Evolutionary conservation across 2,888 invertebrate species (phyloP).

Genomic region (Crepidodera aurea): DNA sequence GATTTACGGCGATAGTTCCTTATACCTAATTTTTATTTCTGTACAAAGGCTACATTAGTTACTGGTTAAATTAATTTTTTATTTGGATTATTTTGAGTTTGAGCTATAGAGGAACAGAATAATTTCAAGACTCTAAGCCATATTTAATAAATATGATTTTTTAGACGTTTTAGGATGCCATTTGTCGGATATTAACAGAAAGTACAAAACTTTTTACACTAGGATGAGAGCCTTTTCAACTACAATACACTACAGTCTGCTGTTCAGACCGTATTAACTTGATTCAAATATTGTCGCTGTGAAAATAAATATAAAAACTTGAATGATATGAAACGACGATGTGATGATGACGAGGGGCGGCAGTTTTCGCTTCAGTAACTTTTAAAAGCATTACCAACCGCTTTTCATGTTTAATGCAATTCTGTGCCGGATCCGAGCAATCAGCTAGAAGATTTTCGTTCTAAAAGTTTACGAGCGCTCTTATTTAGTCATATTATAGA

Average conservation of each 20-base stretch:
- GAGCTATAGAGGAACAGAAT: too few species aligned
- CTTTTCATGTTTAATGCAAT: constrained; percentile 61
- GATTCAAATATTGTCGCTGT: neutral
- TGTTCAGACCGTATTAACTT: neutral
- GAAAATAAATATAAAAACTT: constrained; percentile 11
- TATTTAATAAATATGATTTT: neutral
- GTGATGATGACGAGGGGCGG: constrained; percentile 32
- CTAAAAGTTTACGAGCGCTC: constrained; percentile 17
- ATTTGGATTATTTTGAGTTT: too few species aligned
- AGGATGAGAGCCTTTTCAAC: too few species aligned
- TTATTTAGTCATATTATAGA: constrained; percentile 17
- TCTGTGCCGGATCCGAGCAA: constrained; percentile 49
- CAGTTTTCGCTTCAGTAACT: constrained; percentile 57
- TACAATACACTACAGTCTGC: neutral
- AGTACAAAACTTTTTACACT: too few species aligned
- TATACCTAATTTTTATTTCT: too few species aligned
- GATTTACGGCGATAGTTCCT: too few species aligned
- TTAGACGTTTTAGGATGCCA: neutral
- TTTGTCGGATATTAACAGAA: too few species aligned
- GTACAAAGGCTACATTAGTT: too few species aligned
- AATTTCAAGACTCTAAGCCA: too few species aligned
- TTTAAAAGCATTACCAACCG: constrained; percentile 55
- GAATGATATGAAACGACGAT: constrained; percentile 14
- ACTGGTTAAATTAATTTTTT: too few species aligned
- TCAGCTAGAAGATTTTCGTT: constrained; percentile 51